A percentile compares a stretch with the other conserved stretches of the same genome.
Conservation (phyloP, 2,888 invertebrate genomes). For the Kryphioiulus occultus region DNA sequence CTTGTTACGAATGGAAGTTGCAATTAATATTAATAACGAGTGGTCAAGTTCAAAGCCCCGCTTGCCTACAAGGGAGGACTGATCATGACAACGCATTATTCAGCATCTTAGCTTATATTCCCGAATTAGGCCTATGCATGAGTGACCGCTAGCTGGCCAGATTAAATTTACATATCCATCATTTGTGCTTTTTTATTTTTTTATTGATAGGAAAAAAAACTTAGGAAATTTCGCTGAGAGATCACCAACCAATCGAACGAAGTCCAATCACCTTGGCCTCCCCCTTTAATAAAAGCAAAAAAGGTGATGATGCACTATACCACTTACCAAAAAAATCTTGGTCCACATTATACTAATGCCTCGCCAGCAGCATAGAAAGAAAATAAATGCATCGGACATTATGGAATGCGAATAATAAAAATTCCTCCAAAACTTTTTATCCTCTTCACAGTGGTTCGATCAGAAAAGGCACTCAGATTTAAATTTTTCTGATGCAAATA, state of each 20-base stretch:
- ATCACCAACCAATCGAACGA: neutral
- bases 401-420: conserved; percentile 40
- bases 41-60: neutral
- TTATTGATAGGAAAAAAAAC: neutral
- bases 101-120: neutral
- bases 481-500: conserved; percentile 28
- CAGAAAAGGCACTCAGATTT: conserved; percentile 39
- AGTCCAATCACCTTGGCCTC: neutral
- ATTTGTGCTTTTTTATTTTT: neutral
- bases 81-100: no score
- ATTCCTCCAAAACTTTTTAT: conserved; percentile 27
- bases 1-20: no score
- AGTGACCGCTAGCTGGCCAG: neutral
- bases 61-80: neutral
- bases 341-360: conserved; percentile 13
- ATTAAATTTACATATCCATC: neutral
- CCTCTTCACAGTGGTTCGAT: conserved; percentile 1
- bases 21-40: neutral
- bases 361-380: neutral
- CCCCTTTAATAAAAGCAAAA: neutral
- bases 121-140: neutral
- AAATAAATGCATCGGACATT: conserved; percentile 40
- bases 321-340: neutral
- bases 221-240: neutral
- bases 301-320: conserved; percentile 17